Base-by-base conservation (phyloP, 2,113 vertebrate species). In the Polyodon spathula region DNA sequence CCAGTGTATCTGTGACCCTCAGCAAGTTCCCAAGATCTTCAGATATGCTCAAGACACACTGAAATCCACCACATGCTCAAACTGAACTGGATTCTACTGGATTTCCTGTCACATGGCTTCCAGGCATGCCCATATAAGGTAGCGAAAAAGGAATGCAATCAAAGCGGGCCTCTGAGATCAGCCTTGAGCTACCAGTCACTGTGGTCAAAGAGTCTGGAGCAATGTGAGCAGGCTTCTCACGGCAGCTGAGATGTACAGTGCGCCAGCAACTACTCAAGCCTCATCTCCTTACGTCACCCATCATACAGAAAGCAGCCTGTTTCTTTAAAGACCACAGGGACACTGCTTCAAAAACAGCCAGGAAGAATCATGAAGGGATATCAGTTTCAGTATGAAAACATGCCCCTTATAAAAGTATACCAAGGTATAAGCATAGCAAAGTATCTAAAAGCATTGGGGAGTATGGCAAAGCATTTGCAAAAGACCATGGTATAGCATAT, bases 181-280 rank as follows among this genome's bases (percentile, higher is more conserved):
- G 61, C 64, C 66, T 73, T 67, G 62, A 74, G 67, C 64, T 68
- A 65, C 58, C 63, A 68, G 42, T 42, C 16, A 27, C 68, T 61
- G 54, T 41, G 64, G 60, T 66, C 54, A 16, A n/a, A 54, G 16
- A 38, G n/a, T n/a, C 46, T 51, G 53, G 40, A 58, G 8, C 40
- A 60, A 48, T 41, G 43, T 54, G 17, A 43, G n/a, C 5, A 37
- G 27, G 27, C 39, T 62, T 65, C 63, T 59, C 68, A 66, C 56
- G 43, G 60, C 46, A 58, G n/a, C 37, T 44, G 11, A n/a, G 7
- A 65, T 8, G 58, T 41, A 51, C 46, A 59, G 50, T 27, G 10
- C 4, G 14, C 6, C 58, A 38, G 37, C 27, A 27, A 27, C 27
- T 27, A 27, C 27, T 27, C 27, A 3, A 27, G 27, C 27, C 27